Conservation (phyloP, 1,140 invertebrate species). For the Rhynchophorus ferrugineus region DNA sequence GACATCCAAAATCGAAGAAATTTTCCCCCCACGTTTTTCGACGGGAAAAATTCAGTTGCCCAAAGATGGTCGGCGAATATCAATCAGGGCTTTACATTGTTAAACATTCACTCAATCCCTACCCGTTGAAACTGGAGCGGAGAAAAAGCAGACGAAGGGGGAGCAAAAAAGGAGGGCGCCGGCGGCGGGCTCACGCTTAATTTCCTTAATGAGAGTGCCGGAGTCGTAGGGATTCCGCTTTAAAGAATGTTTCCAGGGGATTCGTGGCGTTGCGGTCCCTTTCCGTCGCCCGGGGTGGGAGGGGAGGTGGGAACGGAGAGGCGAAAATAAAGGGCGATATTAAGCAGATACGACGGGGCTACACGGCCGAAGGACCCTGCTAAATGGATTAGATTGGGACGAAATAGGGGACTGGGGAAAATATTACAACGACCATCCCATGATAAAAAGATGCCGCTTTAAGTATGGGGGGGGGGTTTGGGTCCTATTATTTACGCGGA, state of each 20-base stretch:
- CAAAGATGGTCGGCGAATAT: too few species aligned
- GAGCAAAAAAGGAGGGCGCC: not conserved
- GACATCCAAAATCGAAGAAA: too few species aligned
- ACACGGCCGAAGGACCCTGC: constrained; percentile 20
- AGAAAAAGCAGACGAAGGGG: too few species aligned
- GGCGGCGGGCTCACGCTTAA: constrained; percentile 3
- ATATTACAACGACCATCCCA: constrained; percentile 31
- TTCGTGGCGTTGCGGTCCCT: too few species aligned
- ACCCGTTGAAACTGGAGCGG: too few species aligned
- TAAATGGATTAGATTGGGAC: constrained; percentile 34
- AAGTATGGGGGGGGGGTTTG: constrained; percentile 5
- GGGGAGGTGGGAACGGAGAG: constrained; percentile 16
- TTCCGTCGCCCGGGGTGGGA: constrained; percentile 1
- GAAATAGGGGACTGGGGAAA: constrained; percentile 30
- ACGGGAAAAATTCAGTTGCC: too few species aligned
- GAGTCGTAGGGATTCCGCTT: constrained; percentile 2
- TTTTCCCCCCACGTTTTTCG: too few species aligned
- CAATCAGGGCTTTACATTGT: too few species aligned
- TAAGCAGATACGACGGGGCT: constrained; percentile 27
- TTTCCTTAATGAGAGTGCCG: constrained; percentile 12
- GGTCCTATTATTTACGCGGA: not conserved
- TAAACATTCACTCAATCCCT: too few species aligned
- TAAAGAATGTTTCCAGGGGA: constrained; percentile 9
- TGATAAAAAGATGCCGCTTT: constrained; percentile 30
- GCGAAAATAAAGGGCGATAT: constrained; percentile 27